A percentile compares a stretch with the other conserved stretches of the same genome.
phyloP scores from a whole-genome alignment of 2,797 vertebrate genomes.

The Aeoliscus strigatus region DNA sequence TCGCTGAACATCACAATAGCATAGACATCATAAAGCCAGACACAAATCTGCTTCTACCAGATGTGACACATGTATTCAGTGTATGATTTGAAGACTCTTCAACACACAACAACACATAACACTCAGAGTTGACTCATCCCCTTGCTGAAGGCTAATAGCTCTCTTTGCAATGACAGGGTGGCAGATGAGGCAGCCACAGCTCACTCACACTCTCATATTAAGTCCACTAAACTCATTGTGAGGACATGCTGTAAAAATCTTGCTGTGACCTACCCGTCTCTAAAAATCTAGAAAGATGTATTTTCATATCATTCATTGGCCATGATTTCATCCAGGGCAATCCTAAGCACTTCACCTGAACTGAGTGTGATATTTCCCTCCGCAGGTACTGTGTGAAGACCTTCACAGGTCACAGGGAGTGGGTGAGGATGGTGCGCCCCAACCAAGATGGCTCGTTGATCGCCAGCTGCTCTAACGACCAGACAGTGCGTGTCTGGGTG shows the following conservation, averaged over 20 bases:
- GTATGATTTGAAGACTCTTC: neutral
- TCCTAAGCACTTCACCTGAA: neutral
- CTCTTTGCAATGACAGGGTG: too few relatives aligned
- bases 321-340: neutral
- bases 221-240: too few relatives aligned
- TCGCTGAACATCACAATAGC: too few relatives aligned
- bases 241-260: too few relatives aligned
- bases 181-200: too few relatives aligned
- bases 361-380: neutral
- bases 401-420: constrained; percentile 98
- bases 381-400: constrained; percentile 97
- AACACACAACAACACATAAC: too few relatives aligned
- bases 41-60: neutral
- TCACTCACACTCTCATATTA: too few relatives aligned
- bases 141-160: too few relatives aligned
- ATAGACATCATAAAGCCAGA: neutral
- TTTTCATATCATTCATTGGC: too few relatives aligned
- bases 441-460: constrained; percentile 98
- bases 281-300: too few relatives aligned
- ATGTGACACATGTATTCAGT: neutral
- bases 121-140: too few relatives aligned
- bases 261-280: too few relatives aligned
- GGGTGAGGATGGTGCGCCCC: constrained; percentile 99
- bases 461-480: constrained; percentile 98
- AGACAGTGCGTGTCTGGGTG: constrained; percentile 98